Base-by-base conservation (phyloP, 2,888 invertebrate species). In the Rotaria magnacalcarata region DNA sequence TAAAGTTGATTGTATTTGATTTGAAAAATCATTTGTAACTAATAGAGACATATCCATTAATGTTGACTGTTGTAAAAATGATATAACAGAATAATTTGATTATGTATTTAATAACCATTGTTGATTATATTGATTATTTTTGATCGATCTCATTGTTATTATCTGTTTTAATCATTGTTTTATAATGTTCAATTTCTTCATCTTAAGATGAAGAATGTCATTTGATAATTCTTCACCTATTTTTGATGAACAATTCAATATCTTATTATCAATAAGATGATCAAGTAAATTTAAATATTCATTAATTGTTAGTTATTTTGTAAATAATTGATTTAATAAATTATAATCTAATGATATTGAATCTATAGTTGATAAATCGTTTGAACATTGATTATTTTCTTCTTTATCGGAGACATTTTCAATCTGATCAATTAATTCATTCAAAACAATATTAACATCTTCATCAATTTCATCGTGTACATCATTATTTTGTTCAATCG, bases 11-110 rank as follows among this genome's bases (percentile, higher is more conserved):
- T 43, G 43, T 10, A 47, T 80, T 80, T 80, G 80, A 80, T 10
- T 80, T 47, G 43, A 47, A 3, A 24, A 47, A 21, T 80, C 80
- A 80, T 80, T 80, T 10, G n/a, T n/a, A 24, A 2, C 10, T 47
- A 80, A 47, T 47, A 47, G 11, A 34, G 80, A 80, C 4, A 80
- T 21, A 24, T 80, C 80, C 80, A 80, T 80, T 47, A 24, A 47
- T 43, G 47, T 47, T 47, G 80, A 80, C 47, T 80, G 80, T 47
- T 80, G 80, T 47, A 80, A 14, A 47, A 80, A 80, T 47, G 80
- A 80, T 41, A 47, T 47, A 43, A 80, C 47, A 19, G 80, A 80
- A 80, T 80, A 80, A n/a, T 80, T 80, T 80, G 80, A 80, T 80
- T 80, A 47, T 24, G 80, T 80, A 80, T 43, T 80, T 24, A 24